Evolutionary conservation across 2,113 vertebrate species (phyloP), one percentile per base, ranked within the genome.

Genomic region (Siphamia tubifer): DNA sequence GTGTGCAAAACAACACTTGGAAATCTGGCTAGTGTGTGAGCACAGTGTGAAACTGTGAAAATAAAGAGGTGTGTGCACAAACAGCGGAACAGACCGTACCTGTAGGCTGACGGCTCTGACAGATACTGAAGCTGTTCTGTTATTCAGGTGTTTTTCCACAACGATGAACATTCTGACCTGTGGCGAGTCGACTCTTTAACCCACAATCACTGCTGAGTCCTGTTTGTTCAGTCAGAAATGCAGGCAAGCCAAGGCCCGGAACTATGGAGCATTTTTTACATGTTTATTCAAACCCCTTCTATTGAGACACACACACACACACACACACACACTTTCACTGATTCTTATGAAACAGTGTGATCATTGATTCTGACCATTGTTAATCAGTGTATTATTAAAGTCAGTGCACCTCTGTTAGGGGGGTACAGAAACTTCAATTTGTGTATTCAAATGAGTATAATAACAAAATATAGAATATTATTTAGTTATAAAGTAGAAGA

Each of bases 31-130:
- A 1, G 49, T 65, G 66, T 56, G 57, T 1, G 27, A 32, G 67
- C 0, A 2, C 23, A 10, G 55, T 56, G 76, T 34, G 74, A 72
- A 62, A 48, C 13, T 31, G 27, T 44, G 27, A 35, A 61, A 61
- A 35, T 2, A 20, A 15, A 53, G 32, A 40, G 43, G 6, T 5
- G 19, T 40, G 43, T 48, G 67, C 52, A 54, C n/a, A 44, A 64
- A 63, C 34, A 49, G 54, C 49, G 62, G 56, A 47, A 69, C 68
- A 68, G 32, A n/a, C 45, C 69, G 74, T 78, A 76, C 70, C 77
- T 76, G 80, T 16, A 28, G 74, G 35, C 48, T 52, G 53, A 39
- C 8, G 6, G 16, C 28, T 23, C 34, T 63, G 74, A 67, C 61
- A n/a, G 51, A 65, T n/a, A 52, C 25, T 21, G 77, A 12, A 15